Evolutionary conservation across 2,888 invertebrate genomes (phyloP).

Genomic region (Mythimna vitellina): DNA sequence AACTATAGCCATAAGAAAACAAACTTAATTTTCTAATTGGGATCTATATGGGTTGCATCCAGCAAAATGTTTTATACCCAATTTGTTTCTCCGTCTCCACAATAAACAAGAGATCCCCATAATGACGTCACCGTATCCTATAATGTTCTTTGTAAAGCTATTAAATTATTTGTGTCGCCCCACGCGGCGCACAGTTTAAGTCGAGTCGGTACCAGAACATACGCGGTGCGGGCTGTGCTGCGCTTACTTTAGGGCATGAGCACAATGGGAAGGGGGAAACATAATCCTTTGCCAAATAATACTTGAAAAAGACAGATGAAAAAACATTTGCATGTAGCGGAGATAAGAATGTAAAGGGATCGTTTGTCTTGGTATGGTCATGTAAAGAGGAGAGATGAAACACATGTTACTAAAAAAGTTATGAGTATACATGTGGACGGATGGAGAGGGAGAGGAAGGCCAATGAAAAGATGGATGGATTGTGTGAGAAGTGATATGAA

Average conservation of each 20-base stretch:
- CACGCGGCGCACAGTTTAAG: slow-evolving; percentile 75
- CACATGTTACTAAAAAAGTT: too few species aligned
- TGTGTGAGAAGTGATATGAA: too few species aligned
- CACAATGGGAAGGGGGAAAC: background rate
- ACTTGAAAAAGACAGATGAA: background rate
- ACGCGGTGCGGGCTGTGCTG: slow-evolving; percentile 16
- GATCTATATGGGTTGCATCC: too few species aligned
- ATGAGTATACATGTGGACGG: too few species aligned
- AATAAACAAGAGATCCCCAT: slow-evolving; percentile 40
- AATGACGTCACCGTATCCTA: slow-evolving; percentile 54
- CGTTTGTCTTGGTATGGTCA: too few species aligned
- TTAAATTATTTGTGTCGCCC: slow-evolving; percentile 76
- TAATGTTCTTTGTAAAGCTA: slow-evolving; percentile 62
- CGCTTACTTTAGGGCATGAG: slow-evolving; percentile 31
- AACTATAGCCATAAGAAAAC: too few species aligned
- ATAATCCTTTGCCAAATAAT: background rate
- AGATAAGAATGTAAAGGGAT: too few species aligned
- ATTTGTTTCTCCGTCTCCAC: background rate
- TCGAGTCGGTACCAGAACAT: slow-evolving; percentile 41
- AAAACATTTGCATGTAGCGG: too few species aligned
- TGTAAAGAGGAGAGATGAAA: too few species aligned
- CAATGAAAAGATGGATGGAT: too few species aligned
- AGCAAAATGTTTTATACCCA: background rate
- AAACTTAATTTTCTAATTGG: too few species aligned
- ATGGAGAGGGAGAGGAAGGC: too few species aligned